Evolutionary conservation across 2,888 invertebrate genomes (phyloP).

Genomic region (Lagria hirta): DNA sequence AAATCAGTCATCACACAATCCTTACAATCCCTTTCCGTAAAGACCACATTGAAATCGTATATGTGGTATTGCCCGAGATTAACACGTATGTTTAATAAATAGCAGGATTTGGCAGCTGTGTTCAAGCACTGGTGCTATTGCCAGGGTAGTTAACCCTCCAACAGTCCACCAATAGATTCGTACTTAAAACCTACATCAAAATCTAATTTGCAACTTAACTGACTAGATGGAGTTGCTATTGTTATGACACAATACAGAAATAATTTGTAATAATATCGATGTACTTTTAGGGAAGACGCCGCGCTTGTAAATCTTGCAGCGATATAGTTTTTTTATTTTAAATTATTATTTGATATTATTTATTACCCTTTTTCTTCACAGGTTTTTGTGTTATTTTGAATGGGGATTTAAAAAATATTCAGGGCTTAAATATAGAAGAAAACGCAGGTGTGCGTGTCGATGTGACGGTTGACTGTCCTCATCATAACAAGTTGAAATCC

Average conservation of each 20-base stretch:
- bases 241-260: constrained; percentile 55
- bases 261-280: constrained; percentile 57
- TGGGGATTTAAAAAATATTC: constrained; percentile 28
- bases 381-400: constrained; percentile 11
- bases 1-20: constrained; percentile 41
- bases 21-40: constrained; percentile 28
- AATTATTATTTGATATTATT: neutral
- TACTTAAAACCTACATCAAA: constrained; percentile 1
- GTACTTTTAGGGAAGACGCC: constrained; percentile 50
- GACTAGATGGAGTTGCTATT: constrained; percentile 41
- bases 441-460: constrained; percentile 30
- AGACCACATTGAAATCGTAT: constrained; percentile 26
- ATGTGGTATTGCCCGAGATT: constrained; percentile 46
- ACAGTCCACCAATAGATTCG: constrained; percentile 3
- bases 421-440: constrained; percentile 31
- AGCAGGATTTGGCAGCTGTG: constrained; percentile 55
- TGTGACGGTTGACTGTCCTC: constrained; percentile 35
- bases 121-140: constrained; percentile 44
- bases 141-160: constrained; percentile 45
- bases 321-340: too few relatives aligned
- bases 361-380: neutral
- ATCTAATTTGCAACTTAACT: neutral
- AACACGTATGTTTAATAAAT: constrained; percentile 58
- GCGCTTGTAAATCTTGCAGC: constrained; percentile 2
- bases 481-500: constrained; percentile 37